phyloP scores from a whole-genome alignment of 2,113 vertebrate species.

The Caranx ignobilis region DNA sequence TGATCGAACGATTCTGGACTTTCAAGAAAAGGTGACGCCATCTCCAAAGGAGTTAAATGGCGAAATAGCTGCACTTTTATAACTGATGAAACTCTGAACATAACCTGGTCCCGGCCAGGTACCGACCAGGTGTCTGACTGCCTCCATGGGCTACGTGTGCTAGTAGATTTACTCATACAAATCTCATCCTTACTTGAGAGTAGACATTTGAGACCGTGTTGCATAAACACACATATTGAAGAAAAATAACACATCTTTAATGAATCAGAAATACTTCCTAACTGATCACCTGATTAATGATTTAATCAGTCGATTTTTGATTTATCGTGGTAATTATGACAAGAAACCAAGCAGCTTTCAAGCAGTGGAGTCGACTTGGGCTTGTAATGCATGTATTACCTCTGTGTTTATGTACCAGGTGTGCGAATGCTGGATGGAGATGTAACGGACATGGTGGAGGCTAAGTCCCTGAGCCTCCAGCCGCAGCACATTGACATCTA shows the following conservation, averaged over 20 bases:
- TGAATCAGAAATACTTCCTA: not conserved
- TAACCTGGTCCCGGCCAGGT: too few species aligned
- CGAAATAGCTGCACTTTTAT: too few species aligned
- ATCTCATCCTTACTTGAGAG: not conserved
- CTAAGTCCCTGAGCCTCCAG: slow-evolving; percentile 95
- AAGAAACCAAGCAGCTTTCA: not conserved
- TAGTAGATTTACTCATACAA: not conserved
- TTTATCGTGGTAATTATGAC: not conserved
- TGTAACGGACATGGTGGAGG: slow-evolving; percentile 99
- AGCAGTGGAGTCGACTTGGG: not conserved
- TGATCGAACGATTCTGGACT: too few species aligned
- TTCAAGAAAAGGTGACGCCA: too few species aligned
- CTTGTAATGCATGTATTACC: slow-evolving; percentile 14
- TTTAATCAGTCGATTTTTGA: not conserved
- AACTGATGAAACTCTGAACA: too few species aligned
- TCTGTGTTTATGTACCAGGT: slow-evolving; percentile 80
- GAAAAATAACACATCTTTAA: not conserved
- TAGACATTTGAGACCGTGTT: not conserved
- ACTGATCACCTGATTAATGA: not conserved
- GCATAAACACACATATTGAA: not conserved
- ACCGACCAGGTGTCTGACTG: too few species aligned
- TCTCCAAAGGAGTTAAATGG: too few species aligned
- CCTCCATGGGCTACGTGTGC: not conserved
- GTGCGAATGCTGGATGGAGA: slow-evolving; percentile 99
- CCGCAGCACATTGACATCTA: slow-evolving; percentile 98